phyloP scores from a whole-genome alignment of 2,113 vertebrate genomes.

The Petromus typicus region DNA sequence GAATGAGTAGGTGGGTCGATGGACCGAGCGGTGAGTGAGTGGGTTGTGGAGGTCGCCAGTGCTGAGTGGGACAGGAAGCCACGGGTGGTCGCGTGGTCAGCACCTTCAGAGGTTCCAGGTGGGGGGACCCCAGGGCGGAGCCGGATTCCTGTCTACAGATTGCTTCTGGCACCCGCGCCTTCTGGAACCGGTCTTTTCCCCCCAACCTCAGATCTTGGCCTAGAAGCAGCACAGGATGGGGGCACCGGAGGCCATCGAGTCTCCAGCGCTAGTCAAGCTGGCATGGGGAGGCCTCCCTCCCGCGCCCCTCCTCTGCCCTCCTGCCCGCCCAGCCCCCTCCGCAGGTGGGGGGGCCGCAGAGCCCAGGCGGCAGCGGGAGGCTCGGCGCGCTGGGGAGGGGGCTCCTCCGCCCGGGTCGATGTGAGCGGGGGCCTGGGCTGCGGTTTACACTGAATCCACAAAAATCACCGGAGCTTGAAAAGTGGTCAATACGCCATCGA shows the following conservation, averaged over 20 bases:
- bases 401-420: conserved; percentile 68
- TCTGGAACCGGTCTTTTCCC: neutral
- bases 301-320: neutral
- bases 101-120: neutral
- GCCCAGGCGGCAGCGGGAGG: neutral
- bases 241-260: too few species aligned
- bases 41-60: neutral
- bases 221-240: neutral
- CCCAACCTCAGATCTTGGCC: neutral
- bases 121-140: neutral
- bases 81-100: too few species aligned
- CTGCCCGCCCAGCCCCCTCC: neutral
- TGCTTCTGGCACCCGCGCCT: too few species aligned
- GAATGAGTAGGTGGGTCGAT: neutral
- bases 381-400: conserved; percentile 52
- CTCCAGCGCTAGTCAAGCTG: too few species aligned
- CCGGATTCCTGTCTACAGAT: neutral
- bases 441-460: conserved; percentile 87
- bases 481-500: conserved; percentile 89
- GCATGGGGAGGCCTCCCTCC: neutral
- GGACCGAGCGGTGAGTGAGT: neutral
- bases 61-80: accelerated
- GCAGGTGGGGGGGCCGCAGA: neutral
- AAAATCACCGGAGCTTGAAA: conserved; percentile 86
- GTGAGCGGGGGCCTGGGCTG: conserved; percentile 6